Base-by-base conservation (phyloP, 2,888 invertebrate genomes). In the Ornithoptera priamus region DNA sequence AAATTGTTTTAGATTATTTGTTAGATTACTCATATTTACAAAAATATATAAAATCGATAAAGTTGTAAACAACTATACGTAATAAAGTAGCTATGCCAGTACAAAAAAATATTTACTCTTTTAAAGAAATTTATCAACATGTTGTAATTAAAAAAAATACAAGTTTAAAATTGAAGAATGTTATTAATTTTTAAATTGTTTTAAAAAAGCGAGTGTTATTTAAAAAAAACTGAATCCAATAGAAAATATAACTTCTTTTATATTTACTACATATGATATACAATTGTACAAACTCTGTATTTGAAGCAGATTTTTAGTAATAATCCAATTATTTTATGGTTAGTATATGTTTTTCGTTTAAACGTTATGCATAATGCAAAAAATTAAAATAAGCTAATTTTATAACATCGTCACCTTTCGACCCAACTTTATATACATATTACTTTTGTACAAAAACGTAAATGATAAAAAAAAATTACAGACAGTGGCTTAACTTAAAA, bases 31-130 rank as follows among this genome's bases (percentile, higher is more conserved):
- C n/a, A 53, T 53, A 53, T 18, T n/a, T 53, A 53, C 53, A 53
- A 53, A 53, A n/a, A 53, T 53, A 53, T 53, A 53, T 53, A 57
- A 65, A 22, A 65, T 63, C 20, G 57, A n/a, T 39, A 12, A n/a
- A 53, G 53, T 53, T 53, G 18, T 53, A 53, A 53, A 53, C 18
- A n/a, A 18, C 15, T 12, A n/a, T 53, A 12, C 18, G 53, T 12
- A 18, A 53, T n/a, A n/a, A 53, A 53, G 15, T n/a, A 53, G n/a
- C n/a, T 18, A n/a, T 12, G 8, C 18, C n/a, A 7, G n/a, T 53
- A 18, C 12, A 12, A 50, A 50, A n/a, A 53, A 53, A 18, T 53
- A 53, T 6, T 0, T 7, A 53, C 2, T 53, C 5, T n/a, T 53
- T 46, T 12, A 46, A 46, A 46, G 12, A 15, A 46, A n/a, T 50